phyloP scores from a whole-genome alignment of 2,113 vertebrate genomes.

The Passer domesticus region DNA sequence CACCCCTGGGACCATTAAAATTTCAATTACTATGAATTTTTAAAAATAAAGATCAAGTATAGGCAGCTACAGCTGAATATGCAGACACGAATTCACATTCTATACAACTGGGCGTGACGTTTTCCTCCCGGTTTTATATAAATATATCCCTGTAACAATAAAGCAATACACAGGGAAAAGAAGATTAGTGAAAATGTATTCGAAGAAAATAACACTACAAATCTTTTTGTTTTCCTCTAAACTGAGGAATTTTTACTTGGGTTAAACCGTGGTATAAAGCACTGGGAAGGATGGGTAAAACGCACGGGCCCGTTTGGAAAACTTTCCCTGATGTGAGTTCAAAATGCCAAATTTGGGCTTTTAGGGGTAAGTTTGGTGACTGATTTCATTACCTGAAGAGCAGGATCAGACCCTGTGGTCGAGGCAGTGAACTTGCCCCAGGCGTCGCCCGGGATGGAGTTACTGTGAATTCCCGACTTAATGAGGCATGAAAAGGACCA shows the following conservation, averaged over 20 bases:
- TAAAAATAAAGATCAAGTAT: background rate
- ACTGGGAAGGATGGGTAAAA: background rate
- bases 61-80: background rate
- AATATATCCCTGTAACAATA: background rate
- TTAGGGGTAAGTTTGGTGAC: background rate
- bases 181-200: background rate
- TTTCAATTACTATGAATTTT: background rate
- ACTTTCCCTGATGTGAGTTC: background rate
- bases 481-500: slow-evolving; percentile 34
- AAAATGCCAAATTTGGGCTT: background rate
- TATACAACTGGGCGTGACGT: accelerated
- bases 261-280: background rate
- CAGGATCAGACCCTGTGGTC: background rate
- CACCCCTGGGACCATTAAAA: background rate
- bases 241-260: background rate
- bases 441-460: background rate
- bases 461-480: slow-evolving; percentile 34
- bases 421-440: slow-evolving; percentile 55
- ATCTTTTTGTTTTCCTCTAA: background rate
- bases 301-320: background rate
- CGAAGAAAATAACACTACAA: background rate
- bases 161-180: background rate
- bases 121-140: accelerated
- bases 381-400: background rate
- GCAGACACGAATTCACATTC: accelerated